Evolutionary conservation across 1,140 invertebrate species (phyloP), one percentile per base, ranked within the genome.

Genomic region (Caenorhabditis remanei): DNA sequence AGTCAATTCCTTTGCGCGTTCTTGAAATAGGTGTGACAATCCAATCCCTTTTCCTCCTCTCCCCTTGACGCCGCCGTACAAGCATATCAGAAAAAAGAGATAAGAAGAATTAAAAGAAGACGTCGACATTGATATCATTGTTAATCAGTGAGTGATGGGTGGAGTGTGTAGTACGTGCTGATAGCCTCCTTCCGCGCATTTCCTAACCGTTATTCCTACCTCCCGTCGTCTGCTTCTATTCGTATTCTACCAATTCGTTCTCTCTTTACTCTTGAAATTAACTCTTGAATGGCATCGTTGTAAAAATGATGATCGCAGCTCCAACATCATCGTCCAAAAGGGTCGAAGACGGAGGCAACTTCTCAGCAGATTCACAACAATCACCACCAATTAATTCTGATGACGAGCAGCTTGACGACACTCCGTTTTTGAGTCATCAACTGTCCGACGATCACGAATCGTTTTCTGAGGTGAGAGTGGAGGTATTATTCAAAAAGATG

Each of bases 1-100:
- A 13, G 40, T 50, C n/a, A 16, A 14, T 16, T 53, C 50, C n/a
- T 19, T 32, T 11, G 46, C 43, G 46, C 71, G 71, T 79, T 79
- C 71, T 79, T 79, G 46, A 50, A 50, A 79, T 79, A 79, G 71
- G 71, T 79, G 71, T 79, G 71, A 79, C 71, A 79, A 79, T 50
- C 71, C 46, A 63, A 63, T 63, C 61, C 32, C 32, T 2, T 2
- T 32, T 32, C 32, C 32, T 32, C 32, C 2, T 32, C 32, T 32
- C 32, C 32, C 32, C 32, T 2, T 32, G 32, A 32, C 32, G 32
- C 32, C 61, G 61, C 21, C 14, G 16, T 16, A 16, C 65, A 71
- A 71, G 65, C 65, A 71, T 50, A 50, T 79, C 67, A 16, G 19
- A 43, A 50, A 79, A 79, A 79, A 79, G 8, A 79, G 71, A 79